Conservation (phyloP, 2,888 invertebrate species). For the Pachydiplax longipennis region DNA sequence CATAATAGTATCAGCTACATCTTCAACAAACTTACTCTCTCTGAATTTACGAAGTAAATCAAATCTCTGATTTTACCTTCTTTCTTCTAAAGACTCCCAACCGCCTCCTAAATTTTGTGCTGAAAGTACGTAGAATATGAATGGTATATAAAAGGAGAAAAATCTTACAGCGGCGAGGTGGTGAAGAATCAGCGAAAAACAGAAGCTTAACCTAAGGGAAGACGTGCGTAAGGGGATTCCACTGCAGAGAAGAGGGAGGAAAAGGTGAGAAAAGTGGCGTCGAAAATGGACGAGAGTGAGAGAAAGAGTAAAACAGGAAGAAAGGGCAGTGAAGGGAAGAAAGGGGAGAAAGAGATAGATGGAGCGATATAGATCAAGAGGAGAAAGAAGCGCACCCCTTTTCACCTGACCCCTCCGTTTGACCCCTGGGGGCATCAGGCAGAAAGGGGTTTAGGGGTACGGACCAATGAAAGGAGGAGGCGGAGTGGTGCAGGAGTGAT, state of each 20-base stretch:
- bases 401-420: conserved; percentile 7
- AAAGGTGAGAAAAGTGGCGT: not conserved
- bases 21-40: no score
- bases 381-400: not conserved
- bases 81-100: no score
- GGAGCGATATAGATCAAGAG: not conserved
- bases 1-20: no score
- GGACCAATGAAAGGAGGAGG: not conserved
- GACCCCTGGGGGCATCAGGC: not conserved
- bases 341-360: not conserved
- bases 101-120: no score
- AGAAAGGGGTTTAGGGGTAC: not conserved
- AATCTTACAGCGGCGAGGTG: no score
- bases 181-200: no score
- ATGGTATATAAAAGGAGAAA: no score
- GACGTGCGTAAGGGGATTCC: not conserved
- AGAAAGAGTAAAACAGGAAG: not conserved
- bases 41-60: no score
- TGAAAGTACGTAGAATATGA: no score
- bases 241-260: not conserved
- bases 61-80: no score
- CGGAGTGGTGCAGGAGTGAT: not conserved
- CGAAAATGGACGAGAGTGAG: not conserved
- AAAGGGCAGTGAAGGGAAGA: not conserved
- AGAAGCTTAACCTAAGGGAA: not conserved